Evolutionary conservation across 2,797 vertebrate genomes (phyloP).

Genomic region (Amphiprion clarkii): DNA sequence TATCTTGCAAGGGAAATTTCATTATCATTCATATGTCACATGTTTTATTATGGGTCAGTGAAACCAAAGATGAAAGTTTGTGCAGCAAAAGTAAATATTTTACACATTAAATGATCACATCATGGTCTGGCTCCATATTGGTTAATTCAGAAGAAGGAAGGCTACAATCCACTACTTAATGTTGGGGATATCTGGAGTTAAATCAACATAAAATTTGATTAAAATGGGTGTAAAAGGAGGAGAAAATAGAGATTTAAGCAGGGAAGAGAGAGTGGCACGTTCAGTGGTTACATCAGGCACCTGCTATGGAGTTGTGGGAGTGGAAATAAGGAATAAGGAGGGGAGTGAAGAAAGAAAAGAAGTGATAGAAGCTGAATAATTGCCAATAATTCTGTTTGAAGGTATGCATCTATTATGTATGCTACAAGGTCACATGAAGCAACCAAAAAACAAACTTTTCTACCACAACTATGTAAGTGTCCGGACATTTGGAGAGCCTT

Average conservation of each 20-base stretch:
- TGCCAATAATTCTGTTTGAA: slow-evolving; percentile 22
- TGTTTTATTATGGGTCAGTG: background rate
- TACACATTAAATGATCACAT: slow-evolving; percentile 10
- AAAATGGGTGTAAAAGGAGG: slow-evolving; percentile 35
- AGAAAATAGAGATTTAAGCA: slow-evolving; percentile 28
- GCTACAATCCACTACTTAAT: slow-evolving; percentile 18
- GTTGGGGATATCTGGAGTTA: slow-evolving; percentile 39
- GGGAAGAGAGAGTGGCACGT: slow-evolving; percentile 19
- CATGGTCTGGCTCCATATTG: slow-evolving; percentile 32
- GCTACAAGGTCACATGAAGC: slow-evolving; percentile 32
- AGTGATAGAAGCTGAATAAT: slow-evolving; percentile 14
- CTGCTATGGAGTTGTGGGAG: slow-evolving; percentile 40
- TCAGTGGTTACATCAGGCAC: slow-evolving; percentile 35
- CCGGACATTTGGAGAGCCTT: background rate
- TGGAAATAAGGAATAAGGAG: background rate
- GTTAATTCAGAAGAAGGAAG: slow-evolving; percentile 19
- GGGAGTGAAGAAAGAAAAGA: slow-evolving; percentile 12
- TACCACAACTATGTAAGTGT: background rate
- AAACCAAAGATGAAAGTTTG: background rate
- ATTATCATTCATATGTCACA: background rate
- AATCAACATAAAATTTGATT: slow-evolving; percentile 51
- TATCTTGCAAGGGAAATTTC: background rate
- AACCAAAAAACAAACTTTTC: background rate
- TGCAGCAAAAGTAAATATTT: background rate
- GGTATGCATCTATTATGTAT: slow-evolving; percentile 25